A percentile compares a stretch with the other conserved stretches of the same genome.
phyloP scores from a whole-genome alignment of 2,888 invertebrate genomes.

The Cyclophora albipunctata region DNA sequence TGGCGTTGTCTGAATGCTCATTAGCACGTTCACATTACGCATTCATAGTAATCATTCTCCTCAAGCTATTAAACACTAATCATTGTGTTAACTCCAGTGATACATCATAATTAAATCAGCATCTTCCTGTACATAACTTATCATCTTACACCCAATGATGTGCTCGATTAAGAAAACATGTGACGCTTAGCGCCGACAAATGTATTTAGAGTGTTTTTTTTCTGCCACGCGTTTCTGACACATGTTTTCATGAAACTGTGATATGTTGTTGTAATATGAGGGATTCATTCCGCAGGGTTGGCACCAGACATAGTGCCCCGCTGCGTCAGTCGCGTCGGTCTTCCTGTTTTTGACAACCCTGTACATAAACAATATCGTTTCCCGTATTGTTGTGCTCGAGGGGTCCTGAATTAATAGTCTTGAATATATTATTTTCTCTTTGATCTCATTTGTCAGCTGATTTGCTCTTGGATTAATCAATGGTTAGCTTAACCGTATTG shows the following conservation, averaged over 20 bases:
- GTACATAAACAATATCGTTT: slow-evolving; percentile 34
- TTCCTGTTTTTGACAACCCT: slow-evolving; percentile 54
- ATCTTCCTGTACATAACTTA: slow-evolving; percentile 6
- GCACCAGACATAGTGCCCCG: slow-evolving; percentile 29
- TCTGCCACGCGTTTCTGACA: slow-evolving; percentile 31
- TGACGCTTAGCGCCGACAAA: slow-evolving; percentile 13
- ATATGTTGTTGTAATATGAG: slow-evolving; percentile 36
- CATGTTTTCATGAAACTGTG: slow-evolving; percentile 40
- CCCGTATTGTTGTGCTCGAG: slow-evolving; percentile 30
- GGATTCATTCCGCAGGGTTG: slow-evolving; percentile 28
- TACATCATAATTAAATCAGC: slow-evolving; percentile 20
- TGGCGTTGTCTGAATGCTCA: no score
- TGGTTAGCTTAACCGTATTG: not conserved
- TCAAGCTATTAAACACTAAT: slow-evolving; percentile 21
- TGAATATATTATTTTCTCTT: slow-evolving; percentile 12
- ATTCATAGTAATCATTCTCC: no score
- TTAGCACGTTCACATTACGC: no score
- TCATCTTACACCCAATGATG: slow-evolving; percentile 8
- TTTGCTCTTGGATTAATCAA: not conserved
- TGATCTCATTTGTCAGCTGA: slow-evolving; percentile 10
- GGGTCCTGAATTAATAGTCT: slow-evolving; percentile 20
- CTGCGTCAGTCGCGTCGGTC: slow-evolving; percentile 25
- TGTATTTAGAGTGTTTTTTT: slow-evolving; percentile 12
- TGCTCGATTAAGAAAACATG: slow-evolving; percentile 30
- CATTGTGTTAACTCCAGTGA: slow-evolving; percentile 10